These are phyloP conservation scores for Hassar affinis DNA, from an alignment of 2,113 vertebrate genomes.

Conservation along the genomic window DNA sequence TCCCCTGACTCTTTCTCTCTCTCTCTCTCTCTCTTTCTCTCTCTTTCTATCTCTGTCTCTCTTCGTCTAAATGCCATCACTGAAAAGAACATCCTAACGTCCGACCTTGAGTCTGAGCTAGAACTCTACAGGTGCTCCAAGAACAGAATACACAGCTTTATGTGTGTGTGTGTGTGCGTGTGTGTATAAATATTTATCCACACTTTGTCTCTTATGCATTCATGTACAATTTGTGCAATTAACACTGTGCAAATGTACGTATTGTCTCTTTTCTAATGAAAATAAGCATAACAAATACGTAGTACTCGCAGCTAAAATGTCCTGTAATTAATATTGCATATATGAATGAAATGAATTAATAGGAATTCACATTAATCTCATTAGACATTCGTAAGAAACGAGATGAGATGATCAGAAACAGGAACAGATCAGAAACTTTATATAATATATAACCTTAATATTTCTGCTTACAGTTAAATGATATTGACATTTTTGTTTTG, in stretches of 20 bases:
- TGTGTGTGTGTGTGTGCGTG: background rate
- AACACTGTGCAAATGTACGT: background rate
- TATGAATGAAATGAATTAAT: background rate
- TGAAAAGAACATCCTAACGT: conserved; percentile 47
- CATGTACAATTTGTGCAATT: background rate
- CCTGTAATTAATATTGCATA: background rate
- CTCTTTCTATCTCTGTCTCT: conserved; percentile 23
- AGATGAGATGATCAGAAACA: background rate
- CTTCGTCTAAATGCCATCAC: conserved; percentile 49
- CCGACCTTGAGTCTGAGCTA: conserved; percentile 38
- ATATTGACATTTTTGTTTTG: too few species aligned
- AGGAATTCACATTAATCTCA: background rate
- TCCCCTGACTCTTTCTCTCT: conserved; percentile 4
- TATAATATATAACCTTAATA: background rate
- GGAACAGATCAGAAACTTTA: background rate
- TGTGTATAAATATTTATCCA: background rate
- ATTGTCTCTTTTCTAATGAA: background rate
- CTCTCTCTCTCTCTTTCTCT: conserved; percentile 24
- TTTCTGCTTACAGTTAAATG: conserved; percentile 2
- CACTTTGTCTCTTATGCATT: background rate
- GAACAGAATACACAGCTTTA: conserved; percentile 20
- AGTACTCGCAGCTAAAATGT: background rate
- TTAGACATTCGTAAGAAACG: background rate
- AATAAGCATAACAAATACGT: background rate
- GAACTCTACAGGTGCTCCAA: conserved; percentile 46